Evolutionary conservation across 2,888 invertebrate genomes (phyloP), one percentile per base, ranked within the genome.

Genomic region (Elegia similella): DNA sequence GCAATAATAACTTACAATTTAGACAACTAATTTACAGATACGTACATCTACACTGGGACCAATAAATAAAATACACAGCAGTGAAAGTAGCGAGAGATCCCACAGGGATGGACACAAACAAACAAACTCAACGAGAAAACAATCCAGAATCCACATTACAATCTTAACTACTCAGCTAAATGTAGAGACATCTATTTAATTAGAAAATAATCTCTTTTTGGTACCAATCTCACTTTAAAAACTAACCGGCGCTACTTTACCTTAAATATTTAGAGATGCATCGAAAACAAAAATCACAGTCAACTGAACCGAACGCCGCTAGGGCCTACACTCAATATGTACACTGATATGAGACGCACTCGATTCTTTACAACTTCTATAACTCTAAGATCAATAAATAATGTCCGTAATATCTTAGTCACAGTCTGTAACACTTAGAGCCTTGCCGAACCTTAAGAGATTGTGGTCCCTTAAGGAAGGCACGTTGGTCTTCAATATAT

Each of bases 401-500:
- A 79, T 69, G 80, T 82, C 66, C 69, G 62, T 72, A 72, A 67
- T 68, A 67, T 67, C 67, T 69, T 64, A 67, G 62, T 72, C 81
- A 86, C 85, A 79, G 82, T 86, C 75, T 75, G 64, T 75, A 67
- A 69, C 84, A 85, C 84, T 72, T 68, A 67, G 66, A 66, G 64
- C 64, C 64, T 12, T 75, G 83, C 82, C 83, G 67, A 77, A 75
- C 86, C 84, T 76, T 64, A 68, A 78, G 76, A 66, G 73, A 70
- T 50, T 56, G 38, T 58, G 17, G 59, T 66, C 77, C 68, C 80
- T 87, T 81, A 88, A 83, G 88, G 84, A 74, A 89, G 86, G 82
- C 82, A 77, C 59, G 84, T 79, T 73, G 88, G 88, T 75, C 88
- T 90, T 90, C 93, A 95, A 90, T 94, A 95, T 86, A 95, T 94